phyloP scores from a whole-genome alignment of 2,113 vertebrate genomes.

The Prochilodus magdalenae region DNA sequence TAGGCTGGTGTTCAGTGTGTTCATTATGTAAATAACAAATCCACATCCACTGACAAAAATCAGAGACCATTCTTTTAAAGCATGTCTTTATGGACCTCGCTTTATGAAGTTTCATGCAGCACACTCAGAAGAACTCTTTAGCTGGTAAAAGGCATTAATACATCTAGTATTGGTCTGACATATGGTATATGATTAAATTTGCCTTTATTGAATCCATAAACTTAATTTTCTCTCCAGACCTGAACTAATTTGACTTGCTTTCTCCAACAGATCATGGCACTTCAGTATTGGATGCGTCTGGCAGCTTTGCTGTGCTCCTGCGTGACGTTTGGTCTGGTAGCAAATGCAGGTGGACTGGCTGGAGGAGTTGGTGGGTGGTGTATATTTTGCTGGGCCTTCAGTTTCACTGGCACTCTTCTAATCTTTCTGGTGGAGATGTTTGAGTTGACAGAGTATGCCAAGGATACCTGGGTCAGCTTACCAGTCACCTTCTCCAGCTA shows the following conservation, averaged over 20 bases:
- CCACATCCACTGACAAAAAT: too few species aligned
- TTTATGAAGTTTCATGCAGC: too few species aligned
- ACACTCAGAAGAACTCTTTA: too few species aligned
- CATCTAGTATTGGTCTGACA: too few species aligned
- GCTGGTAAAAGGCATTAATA: too few species aligned
- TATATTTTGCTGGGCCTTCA: conserved; percentile 3
- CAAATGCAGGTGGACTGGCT: background rate
- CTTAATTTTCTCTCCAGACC: background rate
- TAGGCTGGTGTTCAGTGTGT: too few species aligned
- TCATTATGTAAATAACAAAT: too few species aligned
- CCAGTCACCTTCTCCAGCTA: background rate
- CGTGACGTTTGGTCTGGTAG: background rate
- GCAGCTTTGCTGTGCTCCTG: background rate
- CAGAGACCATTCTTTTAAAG: too few species aligned
- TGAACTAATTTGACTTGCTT: background rate
- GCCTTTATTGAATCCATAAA: background rate
- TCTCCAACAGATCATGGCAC: background rate
- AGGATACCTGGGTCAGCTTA: background rate
- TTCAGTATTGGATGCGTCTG: background rate
- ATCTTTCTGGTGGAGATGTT: background rate
- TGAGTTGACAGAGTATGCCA: background rate
- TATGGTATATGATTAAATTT: too few species aligned
- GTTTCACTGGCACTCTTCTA: background rate
- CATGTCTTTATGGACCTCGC: too few species aligned
- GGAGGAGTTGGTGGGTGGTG: background rate